Percentiles rank a stretch among this genome's conserved stretches.
Conservation (phyloP, 1,140 invertebrate species). For the Pseudomyrmex cubaensis region DNA sequence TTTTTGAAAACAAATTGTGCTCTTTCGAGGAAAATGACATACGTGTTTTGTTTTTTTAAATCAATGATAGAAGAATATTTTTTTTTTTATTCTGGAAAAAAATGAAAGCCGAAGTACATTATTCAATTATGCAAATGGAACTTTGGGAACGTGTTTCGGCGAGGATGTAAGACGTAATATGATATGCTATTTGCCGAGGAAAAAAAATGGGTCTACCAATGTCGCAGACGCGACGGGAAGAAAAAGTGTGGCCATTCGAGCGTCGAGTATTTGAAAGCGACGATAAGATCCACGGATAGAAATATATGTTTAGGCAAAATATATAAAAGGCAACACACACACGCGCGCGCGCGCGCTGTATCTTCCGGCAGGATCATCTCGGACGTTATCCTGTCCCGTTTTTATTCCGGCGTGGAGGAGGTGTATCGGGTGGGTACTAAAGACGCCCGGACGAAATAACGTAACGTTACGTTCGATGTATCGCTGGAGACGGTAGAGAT, state of each 20-base stretch:
- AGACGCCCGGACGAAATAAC: conserved; percentile 74
- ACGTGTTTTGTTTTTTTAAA: neutral
- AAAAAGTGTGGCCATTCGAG: conserved; percentile 9
- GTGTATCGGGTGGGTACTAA: conserved; percentile 26
- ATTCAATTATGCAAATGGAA: conserved; percentile 46
- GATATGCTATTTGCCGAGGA: conserved; percentile 6
- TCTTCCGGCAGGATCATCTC: conserved; percentile 32
- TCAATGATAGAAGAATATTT: neutral
- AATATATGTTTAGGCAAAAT: conserved; percentile 29
- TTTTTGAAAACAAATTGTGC: too few relatives aligned
- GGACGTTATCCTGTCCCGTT: neutral
- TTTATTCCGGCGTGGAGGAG: conserved; percentile 7
- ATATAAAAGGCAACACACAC: neutral
- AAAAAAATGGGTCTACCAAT: neutral
- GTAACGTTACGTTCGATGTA: conserved; percentile 81
- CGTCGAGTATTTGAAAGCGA: conserved; percentile 12
- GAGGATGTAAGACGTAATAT: conserved; percentile 6
- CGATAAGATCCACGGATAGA: conserved; percentile 28
- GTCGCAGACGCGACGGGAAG: neutral
- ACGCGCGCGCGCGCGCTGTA: neutral
- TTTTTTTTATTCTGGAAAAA: neutral
- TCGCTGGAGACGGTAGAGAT: conserved; percentile 77
- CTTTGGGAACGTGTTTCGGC: conserved; percentile 21
- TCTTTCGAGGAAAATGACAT: neutral
- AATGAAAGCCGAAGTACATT: conserved; percentile 33